phyloP scores from a whole-genome alignment of 2,113 vertebrate genomes.

The Grus americana region DNA sequence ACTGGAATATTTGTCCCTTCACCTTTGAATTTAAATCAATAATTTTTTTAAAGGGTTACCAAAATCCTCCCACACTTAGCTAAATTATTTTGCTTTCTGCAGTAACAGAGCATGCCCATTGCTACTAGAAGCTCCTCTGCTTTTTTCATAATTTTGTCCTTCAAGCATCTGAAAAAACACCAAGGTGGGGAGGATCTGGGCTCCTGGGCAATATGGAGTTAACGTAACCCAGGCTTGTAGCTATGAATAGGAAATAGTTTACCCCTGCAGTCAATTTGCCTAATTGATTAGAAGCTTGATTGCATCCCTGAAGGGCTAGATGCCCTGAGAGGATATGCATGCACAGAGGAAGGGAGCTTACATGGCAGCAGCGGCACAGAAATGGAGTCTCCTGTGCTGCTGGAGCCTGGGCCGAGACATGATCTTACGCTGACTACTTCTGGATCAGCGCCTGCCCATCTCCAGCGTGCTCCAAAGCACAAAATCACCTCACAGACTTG shows the following conservation, averaged over 20 bases:
- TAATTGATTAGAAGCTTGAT: conserved; percentile 63
- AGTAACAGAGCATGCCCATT: neutral
- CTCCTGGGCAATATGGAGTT: neutral
- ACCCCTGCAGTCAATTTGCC: conserved; percentile 36
- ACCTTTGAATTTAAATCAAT: neutral
- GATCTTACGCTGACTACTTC: neutral
- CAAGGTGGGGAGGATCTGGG: neutral
- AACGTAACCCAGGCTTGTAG: neutral
- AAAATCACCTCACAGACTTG: accelerated
- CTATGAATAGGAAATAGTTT: conserved; percentile 19
- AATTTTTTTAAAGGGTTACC: neutral
- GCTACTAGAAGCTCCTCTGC: neutral
- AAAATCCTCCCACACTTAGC: neutral
- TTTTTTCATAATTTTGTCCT: neutral
- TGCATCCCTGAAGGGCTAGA: neutral
- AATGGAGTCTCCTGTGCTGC: neutral
- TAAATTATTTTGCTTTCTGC: neutral
- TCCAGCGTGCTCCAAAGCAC: neutral
- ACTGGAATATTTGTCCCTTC: neutral
- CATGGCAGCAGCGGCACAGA: neutral
- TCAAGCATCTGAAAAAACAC: neutral
- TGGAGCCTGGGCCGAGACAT: neutral
- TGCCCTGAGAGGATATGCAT: neutral
- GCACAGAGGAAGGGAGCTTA: neutral
- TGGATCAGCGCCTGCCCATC: accelerated